A percentile compares a stretch with the other conserved stretches of the same genome.
Evolutionary conservation across 2,113 vertebrate genomes (phyloP).

Genomic region (Electrona antarctica): DNA sequence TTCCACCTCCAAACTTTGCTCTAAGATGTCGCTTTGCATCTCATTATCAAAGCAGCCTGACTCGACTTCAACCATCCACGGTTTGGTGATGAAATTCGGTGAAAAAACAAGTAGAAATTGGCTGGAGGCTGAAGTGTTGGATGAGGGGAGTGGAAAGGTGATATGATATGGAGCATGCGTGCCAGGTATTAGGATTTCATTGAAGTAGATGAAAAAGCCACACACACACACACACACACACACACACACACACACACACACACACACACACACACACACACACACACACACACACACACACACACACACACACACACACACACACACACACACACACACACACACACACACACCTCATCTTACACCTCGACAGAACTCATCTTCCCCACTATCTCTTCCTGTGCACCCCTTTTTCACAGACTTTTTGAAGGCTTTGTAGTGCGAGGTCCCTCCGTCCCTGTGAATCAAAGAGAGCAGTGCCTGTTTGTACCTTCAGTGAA

Average conservation of each 20-base stretch:
- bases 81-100: too few relatives aligned
- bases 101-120: too few relatives aligned
- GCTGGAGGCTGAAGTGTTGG: too few relatives aligned
- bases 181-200: too few relatives aligned
- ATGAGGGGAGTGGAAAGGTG: too few relatives aligned
- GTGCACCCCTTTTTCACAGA: neutral
- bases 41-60: too few relatives aligned
- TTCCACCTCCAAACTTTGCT: too few relatives aligned
- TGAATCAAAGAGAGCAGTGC: slow-evolving; percentile 42
- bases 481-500: slow-evolving; percentile 53
- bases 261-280: neutral
- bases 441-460: slow-evolving; percentile 10
- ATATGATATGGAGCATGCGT: too few relatives aligned
- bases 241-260: neutral
- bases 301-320: neutral
- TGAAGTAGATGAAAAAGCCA: too few relatives aligned
- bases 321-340: neutral
- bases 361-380: slow-evolving; percentile 6
- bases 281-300: neutral
- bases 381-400: neutral
- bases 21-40: too few relatives aligned
- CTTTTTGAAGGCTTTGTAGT: slow-evolving; percentile 43
- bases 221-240: neutral
- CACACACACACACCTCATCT: neutral
- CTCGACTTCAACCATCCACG: too few relatives aligned